Evolutionary conservation across 2,888 invertebrate species (phyloP), one percentile per base, ranked within the genome.

Genomic region (Neria commutata): DNA sequence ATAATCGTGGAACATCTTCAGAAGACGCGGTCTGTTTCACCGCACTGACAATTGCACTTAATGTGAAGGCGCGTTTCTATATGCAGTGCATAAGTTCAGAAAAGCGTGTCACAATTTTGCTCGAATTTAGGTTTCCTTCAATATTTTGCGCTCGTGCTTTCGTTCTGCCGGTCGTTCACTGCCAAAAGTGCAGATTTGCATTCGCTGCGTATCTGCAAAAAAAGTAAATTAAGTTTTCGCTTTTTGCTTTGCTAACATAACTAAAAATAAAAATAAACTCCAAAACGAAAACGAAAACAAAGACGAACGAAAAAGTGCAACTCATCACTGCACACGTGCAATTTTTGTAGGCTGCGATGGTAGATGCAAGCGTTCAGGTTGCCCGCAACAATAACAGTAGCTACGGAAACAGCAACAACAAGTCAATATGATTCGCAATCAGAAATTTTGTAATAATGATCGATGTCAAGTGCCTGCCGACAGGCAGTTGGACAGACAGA

Each of bases 291-390:
- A n/a, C n/a, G n/a, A n/a, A n/a, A n/a, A n/a, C n/a, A n/a, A n/a
- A n/a, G n/a, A n/a, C n/a, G n/a, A n/a, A n/a, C n/a, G n/a, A 19
- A 6, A 55, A 46, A 52, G 26, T 19, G 50, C 54, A 54, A 52
- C 42, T 52, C 52, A 52, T 37, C 42, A 40, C 23, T 16, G 24
- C 52, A 52, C 52, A 52, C 52, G 52, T 52, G 52, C 52, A 52
- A 42, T 42, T 16, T n/a, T 25, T 49, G 26, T 21, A 21, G 14
- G 29, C 11, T 11, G 29, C 6, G 29, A 29, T 21, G 34, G 34
- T 19, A 14, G 65, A 51, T 70, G 72, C 70, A 72, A 61, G 61
- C 65, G 54, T 63, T 70, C 61, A 58, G 56, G 49, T 63, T 69
- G 54, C 8, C 23, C 45, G 40, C n/a, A n/a, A n/a, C n/a, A n/a